A percentile compares a stretch with the other conserved stretches of the same genome.
Conservation (phyloP, 2,113 vertebrate species). For the Microcebus jonahi region DNA sequence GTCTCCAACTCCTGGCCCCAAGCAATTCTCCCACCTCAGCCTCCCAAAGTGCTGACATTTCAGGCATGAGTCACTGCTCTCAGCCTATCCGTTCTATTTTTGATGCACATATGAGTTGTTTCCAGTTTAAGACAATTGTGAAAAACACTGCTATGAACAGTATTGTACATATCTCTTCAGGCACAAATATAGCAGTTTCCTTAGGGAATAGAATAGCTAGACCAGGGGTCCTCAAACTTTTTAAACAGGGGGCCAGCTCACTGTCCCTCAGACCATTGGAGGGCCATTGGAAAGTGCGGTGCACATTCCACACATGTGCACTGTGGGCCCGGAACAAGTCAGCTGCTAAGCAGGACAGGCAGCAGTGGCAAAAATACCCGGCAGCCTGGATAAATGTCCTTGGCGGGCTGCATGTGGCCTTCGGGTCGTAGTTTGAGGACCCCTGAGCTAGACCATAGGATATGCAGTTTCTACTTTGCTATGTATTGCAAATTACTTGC, state of each 20-base stretch:
- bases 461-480: background rate
- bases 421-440: too few relatives aligned
- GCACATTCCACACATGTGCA: too few relatives aligned
- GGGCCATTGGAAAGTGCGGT: too few relatives aligned
- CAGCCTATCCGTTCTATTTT: background rate
- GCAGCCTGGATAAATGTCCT: too few relatives aligned
- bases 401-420: too few relatives aligned
- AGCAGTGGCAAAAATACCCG: too few relatives aligned
- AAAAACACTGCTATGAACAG: background rate
- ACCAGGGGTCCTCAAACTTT: background rate
- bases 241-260: too few relatives aligned
- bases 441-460: background rate
- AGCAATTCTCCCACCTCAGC: background rate
- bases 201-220: background rate
- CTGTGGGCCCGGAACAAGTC: too few relatives aligned
- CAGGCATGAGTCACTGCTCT: background rate
- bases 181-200: background rate
- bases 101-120: background rate
- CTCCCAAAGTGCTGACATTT: background rate
- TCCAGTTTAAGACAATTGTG: background rate
- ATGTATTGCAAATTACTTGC: background rate
- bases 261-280: too few relatives aligned
- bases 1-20: background rate
- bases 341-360: too few relatives aligned
- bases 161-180: background rate